phyloP scores from a whole-genome alignment of 1,140 invertebrate genomes.

The Brachionus manjavacas region DNA sequence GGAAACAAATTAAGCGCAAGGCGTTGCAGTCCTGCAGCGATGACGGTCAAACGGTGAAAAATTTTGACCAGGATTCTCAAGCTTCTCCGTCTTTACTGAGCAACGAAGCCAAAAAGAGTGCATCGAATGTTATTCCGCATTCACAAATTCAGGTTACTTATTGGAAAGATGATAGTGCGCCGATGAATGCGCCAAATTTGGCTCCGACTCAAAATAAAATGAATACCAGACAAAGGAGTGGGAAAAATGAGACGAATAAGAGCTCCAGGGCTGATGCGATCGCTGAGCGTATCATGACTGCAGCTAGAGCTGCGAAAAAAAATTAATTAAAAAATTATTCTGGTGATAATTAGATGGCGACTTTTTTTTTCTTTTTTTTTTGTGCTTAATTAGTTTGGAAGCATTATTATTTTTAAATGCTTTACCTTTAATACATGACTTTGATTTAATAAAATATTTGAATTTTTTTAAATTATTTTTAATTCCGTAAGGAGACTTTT shows the following conservation, averaged over 20 bases:
- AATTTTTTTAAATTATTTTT: background rate
- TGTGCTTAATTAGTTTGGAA: background rate
- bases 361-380: background rate
- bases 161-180: slow-evolving; percentile 29
- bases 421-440: background rate
- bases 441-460: background rate
- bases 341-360: background rate
- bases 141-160: slow-evolving; percentile 31
- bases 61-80: background rate
- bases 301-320: slow-evolving; percentile 4
- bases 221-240: background rate
- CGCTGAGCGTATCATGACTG: slow-evolving; percentile 19
- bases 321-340: background rate
- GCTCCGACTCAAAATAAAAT: slow-evolving; percentile 26
- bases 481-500: background rate
- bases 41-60: background rate
- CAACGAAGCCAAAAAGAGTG: background rate
- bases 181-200: background rate
- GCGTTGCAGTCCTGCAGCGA: background rate
- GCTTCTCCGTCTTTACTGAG: background rate
- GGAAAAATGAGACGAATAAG: background rate
- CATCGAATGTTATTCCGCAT: background rate
- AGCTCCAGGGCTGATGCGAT: background rate
- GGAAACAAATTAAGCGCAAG: background rate
- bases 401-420: background rate